Evolutionary conservation across 2,888 invertebrate genomes (phyloP).

Genomic region (Carterocephalus palaemon): DNA sequence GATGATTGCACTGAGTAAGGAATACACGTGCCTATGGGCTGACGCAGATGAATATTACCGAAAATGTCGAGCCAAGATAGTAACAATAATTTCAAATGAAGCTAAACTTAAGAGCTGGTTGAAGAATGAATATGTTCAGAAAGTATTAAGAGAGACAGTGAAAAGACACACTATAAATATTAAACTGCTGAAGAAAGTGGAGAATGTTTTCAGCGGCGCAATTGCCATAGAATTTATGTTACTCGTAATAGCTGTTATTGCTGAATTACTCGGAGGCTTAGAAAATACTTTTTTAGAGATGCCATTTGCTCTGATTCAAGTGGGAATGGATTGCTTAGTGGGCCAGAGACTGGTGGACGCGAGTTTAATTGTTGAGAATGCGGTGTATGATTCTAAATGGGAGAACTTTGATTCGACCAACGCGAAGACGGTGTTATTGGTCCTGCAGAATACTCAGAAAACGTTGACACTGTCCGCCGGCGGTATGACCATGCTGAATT

Average conservation of each 20-base stretch:
- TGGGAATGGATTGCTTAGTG: constrained; percentile 51
- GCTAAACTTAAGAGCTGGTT: constrained; percentile 29
- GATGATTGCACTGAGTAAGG: constrained; percentile 48
- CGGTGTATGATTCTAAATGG: constrained; percentile 57
- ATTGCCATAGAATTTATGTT: constrained; percentile 48
- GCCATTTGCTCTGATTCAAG: constrained; percentile 47
- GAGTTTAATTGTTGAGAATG: constrained; percentile 41
- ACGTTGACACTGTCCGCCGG: constrained; percentile 53
- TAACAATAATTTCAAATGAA: background rate
- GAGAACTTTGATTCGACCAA: constrained; percentile 52
- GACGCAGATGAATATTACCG: constrained; percentile 37
- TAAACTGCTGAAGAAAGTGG: constrained; percentile 38
- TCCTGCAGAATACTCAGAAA: constrained; percentile 53
- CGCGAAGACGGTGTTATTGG: constrained; percentile 48
- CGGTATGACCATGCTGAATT: constrained; percentile 46
- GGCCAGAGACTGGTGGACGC: constrained; percentile 58
- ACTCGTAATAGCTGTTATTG: constrained; percentile 44
- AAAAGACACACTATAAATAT: constrained; percentile 42
- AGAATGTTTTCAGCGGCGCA: constrained; percentile 42
- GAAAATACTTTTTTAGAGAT: constrained; percentile 50
- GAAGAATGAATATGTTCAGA: constrained; percentile 41
- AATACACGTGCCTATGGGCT: constrained; percentile 43
- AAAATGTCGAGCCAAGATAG: constrained; percentile 4
- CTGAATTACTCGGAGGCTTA: constrained; percentile 52
- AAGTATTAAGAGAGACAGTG: constrained; percentile 39